These are phyloP conservation scores for Lacanobia wlatinum DNA, from an alignment of 2,888 invertebrate species.

Conservation along the genomic window DNA sequence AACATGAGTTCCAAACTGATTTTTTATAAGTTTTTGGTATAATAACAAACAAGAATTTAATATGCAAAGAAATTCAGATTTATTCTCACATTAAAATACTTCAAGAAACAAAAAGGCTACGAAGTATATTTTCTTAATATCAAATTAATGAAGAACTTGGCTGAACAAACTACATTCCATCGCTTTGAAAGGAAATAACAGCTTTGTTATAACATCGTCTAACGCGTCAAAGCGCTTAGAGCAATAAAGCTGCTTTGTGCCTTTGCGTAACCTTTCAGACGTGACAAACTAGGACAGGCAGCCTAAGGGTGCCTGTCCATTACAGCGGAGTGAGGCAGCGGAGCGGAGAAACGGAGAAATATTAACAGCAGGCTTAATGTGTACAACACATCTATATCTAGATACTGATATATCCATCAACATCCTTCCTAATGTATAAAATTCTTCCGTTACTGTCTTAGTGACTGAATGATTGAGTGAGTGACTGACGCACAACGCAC, in stretches of 20 bases:
- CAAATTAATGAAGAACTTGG: slow-evolving; percentile 6
- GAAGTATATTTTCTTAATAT: not conserved
- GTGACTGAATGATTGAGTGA: too few relatives aligned
- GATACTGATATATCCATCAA: too few relatives aligned
- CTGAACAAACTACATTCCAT: slow-evolving; percentile 12
- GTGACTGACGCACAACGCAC: too few relatives aligned
- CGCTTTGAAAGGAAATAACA: slow-evolving; percentile 17
- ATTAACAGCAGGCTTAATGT: too few relatives aligned
- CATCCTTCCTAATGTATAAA: too few relatives aligned
- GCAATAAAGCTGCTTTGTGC: not conserved
- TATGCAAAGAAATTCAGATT: not conserved
- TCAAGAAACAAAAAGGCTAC: too few relatives aligned
- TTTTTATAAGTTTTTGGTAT: not conserved
- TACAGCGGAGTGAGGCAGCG: too few relatives aligned
- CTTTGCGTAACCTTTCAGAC: not conserved
- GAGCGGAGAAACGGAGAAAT: too few relatives aligned
- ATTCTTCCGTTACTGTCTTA: too few relatives aligned
- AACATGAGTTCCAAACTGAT: not conserved
- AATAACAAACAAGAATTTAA: not conserved
- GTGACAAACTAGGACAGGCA: not conserved
- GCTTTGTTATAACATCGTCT: slow-evolving; percentile 2
- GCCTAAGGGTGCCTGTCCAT: too few relatives aligned
- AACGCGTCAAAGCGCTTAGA: slow-evolving; percentile 18
- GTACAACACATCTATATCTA: too few relatives aligned
- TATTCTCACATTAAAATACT: not conserved